Base-by-base conservation (phyloP, 2,888 invertebrate genomes). In the Agriopis aurantiaria region DNA sequence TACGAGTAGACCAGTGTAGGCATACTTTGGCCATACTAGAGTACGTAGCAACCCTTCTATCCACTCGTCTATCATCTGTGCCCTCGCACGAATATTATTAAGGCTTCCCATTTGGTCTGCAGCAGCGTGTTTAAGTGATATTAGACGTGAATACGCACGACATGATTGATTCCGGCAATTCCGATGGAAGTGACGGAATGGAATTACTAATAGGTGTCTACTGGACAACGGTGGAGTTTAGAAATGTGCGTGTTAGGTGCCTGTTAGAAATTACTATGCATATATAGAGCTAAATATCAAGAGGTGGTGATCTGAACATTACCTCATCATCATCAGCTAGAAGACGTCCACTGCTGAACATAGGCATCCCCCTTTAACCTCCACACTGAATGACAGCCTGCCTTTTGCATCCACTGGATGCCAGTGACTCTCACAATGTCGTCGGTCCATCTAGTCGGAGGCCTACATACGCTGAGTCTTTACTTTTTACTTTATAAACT, bases 61-160 rank as follows among this genome's bases (percentile, higher is more conserved):
- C 4, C 52, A 9, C 12, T 23, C 0, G 40, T 40, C 6, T 33
- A 55, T 55, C 11, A 53, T 53, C 91, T 91, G 56, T 88, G 88
- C 0, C 75, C 49, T 10, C 74, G 73, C 65, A 77, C 80, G 86
- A 90, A 90, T 88, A 90, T 88, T 88, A 89, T 90, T 88, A 91
- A 88, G 91, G 91, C 81, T 91, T 91, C 91, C 86, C 87, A 91
- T 90, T 91, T 88, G 85, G 82, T 85, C 82, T 78, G 77, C 81
- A 77, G 83, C 87, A 85, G 86, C 85, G 85, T 88, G 89, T 88
- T 88, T 91, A 92, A 93, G 91, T 93, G 91, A 91, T 91, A 93
- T 93, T 92, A 91, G 90, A 88, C 83, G 80, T 81, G 89, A 87
- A 85, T 84, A 60, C 73, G 85, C 79, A 83, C 85, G 89, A 85